Conservation (phyloP, 2,113 vertebrate genomes). For the Okapia johnstoni region DNA sequence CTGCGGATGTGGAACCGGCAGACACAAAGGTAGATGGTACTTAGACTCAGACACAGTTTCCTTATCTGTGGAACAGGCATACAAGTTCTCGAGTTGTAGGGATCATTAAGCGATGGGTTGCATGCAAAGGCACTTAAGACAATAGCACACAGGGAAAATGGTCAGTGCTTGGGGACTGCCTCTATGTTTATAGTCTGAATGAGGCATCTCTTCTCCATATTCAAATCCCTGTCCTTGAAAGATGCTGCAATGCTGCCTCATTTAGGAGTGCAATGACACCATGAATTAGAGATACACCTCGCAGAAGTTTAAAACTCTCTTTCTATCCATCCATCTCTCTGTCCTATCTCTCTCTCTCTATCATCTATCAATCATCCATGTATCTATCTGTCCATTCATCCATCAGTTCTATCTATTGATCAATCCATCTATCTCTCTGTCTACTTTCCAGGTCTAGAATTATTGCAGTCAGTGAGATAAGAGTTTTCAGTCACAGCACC, state of each 20-base stretch:
- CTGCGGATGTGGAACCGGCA: fast-evolving
- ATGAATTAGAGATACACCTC: background rate
- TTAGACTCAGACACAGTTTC: background rate
- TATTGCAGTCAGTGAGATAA: background rate
- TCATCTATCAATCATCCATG: background rate
- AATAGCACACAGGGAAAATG: background rate
- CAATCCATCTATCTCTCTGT: fast-evolving
- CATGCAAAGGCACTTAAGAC: background rate
- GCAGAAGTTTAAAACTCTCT: background rate
- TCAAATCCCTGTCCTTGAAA: background rate
- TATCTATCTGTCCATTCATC: background rate
- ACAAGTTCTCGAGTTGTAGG: background rate
- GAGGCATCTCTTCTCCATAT: background rate
- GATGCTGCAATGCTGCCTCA: background rate
- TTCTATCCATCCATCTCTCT: background rate
- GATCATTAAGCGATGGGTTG: background rate
- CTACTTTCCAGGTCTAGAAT: background rate
- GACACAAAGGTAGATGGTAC: fast-evolving
- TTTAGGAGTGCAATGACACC: background rate
- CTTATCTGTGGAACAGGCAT: background rate
- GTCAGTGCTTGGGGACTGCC: background rate
- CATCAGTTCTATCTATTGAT: background rate
- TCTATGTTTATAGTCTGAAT: background rate
- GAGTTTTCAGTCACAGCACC: background rate
- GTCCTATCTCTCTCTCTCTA: background rate